A percentile compares a stretch with the other conserved stretches of the same genome.
phyloP scores from a whole-genome alignment of 2,113 vertebrate genomes.

The Zapornia atra region DNA sequence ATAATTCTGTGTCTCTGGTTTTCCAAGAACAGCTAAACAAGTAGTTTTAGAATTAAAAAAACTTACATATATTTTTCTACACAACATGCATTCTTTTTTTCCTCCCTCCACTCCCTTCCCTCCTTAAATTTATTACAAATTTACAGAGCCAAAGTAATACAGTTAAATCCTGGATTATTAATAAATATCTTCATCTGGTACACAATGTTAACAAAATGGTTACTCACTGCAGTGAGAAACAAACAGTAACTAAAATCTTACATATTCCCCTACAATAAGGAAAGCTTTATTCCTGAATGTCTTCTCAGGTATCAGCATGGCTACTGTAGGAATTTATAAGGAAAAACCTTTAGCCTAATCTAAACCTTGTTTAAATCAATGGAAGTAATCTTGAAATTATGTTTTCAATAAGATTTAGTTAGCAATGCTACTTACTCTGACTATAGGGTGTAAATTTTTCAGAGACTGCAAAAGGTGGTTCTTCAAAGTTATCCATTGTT shows the following conservation, averaged over 20 bases:
- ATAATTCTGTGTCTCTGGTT: constrained; percentile 76
- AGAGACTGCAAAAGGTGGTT: constrained; percentile 72
- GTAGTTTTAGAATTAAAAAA: constrained; percentile 38
- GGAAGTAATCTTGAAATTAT: neutral
- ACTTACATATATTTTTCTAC: neutral
- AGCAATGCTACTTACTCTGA: constrained; percentile 83
- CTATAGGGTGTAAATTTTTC: constrained; percentile 82
- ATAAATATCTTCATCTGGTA: neutral
- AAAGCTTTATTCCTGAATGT: neutral
- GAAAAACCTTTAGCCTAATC: neutral
- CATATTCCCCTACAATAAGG: neutral
- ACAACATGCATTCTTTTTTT: neutral
- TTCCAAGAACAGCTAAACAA: constrained; percentile 82
- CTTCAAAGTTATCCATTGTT: neutral
- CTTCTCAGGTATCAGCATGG: neutral
- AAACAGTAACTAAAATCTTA: neutral
- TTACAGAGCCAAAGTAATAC: neutral
- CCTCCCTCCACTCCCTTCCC: neutral
- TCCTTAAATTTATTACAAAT: neutral
- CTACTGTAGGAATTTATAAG: neutral
- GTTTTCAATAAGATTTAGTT: neutral
- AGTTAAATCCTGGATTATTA: neutral
- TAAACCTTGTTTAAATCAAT: neutral
- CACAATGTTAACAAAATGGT: neutral
- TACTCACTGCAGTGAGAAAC: neutral